Evolutionary conservation across 2,888 invertebrate species (phyloP).

Genomic region (Hirtodrosophila duncani): DNA sequence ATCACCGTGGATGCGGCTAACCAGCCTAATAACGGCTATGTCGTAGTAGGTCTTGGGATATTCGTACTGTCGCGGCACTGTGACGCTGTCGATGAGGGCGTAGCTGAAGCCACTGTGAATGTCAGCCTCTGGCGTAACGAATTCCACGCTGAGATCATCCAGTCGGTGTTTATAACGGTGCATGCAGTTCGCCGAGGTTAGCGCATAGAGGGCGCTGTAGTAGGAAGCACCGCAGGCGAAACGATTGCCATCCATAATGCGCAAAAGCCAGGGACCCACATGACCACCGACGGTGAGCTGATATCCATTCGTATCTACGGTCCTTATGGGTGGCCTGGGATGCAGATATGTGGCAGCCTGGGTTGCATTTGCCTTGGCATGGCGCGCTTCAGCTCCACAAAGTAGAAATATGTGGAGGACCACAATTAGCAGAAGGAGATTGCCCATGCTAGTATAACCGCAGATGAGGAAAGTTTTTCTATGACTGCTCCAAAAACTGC

Average conservation of each 20-base stretch:
- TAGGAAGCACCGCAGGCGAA: constrained; percentile 30
- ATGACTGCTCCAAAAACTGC: no score
- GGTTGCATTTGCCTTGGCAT: no score
- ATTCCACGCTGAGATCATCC: constrained; percentile 10
- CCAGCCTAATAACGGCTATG: constrained; percentile 24
- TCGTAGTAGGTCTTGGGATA: constrained; percentile 24
- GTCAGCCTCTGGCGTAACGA: neutral
- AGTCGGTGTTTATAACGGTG: neutral
- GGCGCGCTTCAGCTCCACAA: no score
- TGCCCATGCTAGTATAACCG: no score
- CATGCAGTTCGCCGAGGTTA: constrained; percentile 31
- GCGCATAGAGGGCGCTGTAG: constrained; percentile 3
- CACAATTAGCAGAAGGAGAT: no score
- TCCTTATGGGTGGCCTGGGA: constrained; percentile 1
- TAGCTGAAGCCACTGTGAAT: no score
- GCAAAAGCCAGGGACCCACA: constrained; percentile 14
- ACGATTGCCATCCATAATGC: constrained; percentile 7
- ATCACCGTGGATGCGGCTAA: constrained; percentile 1
- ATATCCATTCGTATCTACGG: constrained; percentile 5
- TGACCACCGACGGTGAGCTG: constrained; percentile 5
- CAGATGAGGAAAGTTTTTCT: no score
- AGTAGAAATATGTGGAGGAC: no score
- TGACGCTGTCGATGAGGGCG: constrained; percentile 2
- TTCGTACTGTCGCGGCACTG: constrained; percentile 8
- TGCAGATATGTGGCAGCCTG: neutral